Base-by-base conservation (phyloP, 2,888 invertebrate species). In the Brachyptera risi region DNA sequence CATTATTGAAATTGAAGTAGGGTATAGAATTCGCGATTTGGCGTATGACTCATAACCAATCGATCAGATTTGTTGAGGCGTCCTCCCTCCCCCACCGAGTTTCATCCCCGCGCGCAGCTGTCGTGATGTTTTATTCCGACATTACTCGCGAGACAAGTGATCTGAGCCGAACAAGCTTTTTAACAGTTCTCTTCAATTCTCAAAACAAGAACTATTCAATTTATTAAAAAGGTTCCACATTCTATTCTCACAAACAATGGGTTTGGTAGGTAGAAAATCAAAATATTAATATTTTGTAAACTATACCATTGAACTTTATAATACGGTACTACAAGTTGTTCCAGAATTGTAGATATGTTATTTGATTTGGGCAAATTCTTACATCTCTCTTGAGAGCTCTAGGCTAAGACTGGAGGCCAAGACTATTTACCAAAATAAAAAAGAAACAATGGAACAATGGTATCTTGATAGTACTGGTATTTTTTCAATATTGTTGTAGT, bases 51-150 rank as follows among this genome's bases (percentile, higher is more conserved):
- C 40, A 38, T 17, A 35, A 5, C 5, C 13, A 17, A 38, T 38
- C 17, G 40, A 17, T 38, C 40, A 3, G 13, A 38, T 38, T 17
- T n/a, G 17, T 38, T 38, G 40, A 38, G n/a, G n/a, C n/a, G n/a
- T 38, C 17, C 40, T 38, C 13, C 3, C 13, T n/a, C 40, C 40
- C 40, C 40, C 13, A 17, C 15, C 15, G 40, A 38, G n/a, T 38
- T 38, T 38, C 40, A 38, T 38, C 40, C 40, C 40, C n/a, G n/a
- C n/a, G 40, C 40, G 40, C 40, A 38, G 40, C 40, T 38, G 40
- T 38, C 40, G 40, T 38, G 40, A 38, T 38, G n/a, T n/a, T 38
- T 38, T 38, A n/a, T 38, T 13, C 15, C 40, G 3, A 38, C 40
- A 11, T 38, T 38, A 15, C 15, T 17, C 17, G 17, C 15, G 17